These are phyloP conservation scores for Carcinoscorpius rotundicauda DNA, from an alignment of 1,140 invertebrate genomes.

Conservation along the genomic window DNA sequence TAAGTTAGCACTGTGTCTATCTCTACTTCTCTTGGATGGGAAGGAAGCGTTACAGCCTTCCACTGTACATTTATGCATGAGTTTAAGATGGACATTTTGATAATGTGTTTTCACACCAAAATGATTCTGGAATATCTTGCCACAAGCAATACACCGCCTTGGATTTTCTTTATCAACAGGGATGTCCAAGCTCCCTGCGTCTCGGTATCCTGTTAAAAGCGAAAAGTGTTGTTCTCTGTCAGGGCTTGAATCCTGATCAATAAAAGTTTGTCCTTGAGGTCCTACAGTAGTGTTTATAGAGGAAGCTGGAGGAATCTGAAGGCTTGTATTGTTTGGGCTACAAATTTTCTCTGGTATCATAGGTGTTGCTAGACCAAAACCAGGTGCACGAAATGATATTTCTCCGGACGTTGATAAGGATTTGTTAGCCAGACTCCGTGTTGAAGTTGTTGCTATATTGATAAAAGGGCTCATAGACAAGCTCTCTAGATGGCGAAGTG, in stretches of 20 bases:
- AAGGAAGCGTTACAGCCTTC: constrained; percentile 94
- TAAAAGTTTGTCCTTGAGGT: too few species aligned
- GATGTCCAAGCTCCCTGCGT: constrained; percentile 38
- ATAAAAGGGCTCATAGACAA: constrained; percentile 63
- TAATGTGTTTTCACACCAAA: constrained; percentile 93
- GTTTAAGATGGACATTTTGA: constrained; percentile 87
- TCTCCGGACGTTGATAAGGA: constrained; percentile 3
- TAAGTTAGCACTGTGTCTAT: constrained; percentile 82
- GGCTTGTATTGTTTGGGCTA: too few species aligned
- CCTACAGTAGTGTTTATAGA: too few species aligned
- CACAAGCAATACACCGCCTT: constrained; percentile 75
- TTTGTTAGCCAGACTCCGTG: background rate
- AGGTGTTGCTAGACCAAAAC: constrained; percentile 20
- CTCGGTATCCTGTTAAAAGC: constrained; percentile 23
- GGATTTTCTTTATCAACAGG: constrained; percentile 75
- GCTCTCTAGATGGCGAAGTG: constrained; percentile 61
- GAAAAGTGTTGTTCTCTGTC: too few species aligned
- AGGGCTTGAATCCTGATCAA: too few species aligned
- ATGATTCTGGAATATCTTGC: constrained; percentile 86
- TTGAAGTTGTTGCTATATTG: constrained; percentile 29
- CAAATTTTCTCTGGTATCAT: too few species aligned
- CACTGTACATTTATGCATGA: constrained; percentile 91
- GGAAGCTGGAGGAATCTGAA: too few species aligned
- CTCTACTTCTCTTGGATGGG: constrained; percentile 83
- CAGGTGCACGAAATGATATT: constrained; percentile 26